Conservation (phyloP, 2,113 vertebrate species). For the Hippopotamus amphibius region DNA sequence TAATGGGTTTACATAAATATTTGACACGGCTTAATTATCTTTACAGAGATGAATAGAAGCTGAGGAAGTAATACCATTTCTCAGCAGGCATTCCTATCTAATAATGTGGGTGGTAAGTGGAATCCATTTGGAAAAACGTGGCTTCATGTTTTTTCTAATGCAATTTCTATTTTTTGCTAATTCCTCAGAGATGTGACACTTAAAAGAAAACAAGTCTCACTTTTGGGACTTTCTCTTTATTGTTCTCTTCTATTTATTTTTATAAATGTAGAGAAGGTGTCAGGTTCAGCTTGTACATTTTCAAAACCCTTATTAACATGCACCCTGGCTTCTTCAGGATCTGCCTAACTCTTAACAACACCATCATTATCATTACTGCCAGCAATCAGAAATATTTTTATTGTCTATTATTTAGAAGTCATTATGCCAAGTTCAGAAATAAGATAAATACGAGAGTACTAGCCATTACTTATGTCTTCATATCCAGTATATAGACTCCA, state of each 20-base stretch:
- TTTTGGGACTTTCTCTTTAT: not conserved
- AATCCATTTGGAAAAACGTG: constrained; percentile 49
- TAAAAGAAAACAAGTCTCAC: not conserved
- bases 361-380: not conserved
- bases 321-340: not conserved
- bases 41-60: constrained; percentile 9
- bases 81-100: not conserved
- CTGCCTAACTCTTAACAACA: not conserved
- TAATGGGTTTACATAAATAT: constrained; percentile 55
- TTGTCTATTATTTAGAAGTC: not conserved
- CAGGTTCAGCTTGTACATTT: not conserved
- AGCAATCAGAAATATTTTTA: not conserved
- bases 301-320: not conserved
- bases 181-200: not conserved
- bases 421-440: not conserved
- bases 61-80: not conserved
- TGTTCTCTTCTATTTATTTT: not conserved
- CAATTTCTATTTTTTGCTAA: constrained; percentile 2
- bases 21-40: constrained; percentile 45
- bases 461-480: not conserved
- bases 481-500: not conserved
- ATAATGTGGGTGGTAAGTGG: not conserved
- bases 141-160: not conserved
- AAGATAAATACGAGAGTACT: not conserved
- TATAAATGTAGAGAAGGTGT: not conserved